phyloP scores from a whole-genome alignment of 2,113 vertebrate species.

The Agapornis roseicollis region DNA sequence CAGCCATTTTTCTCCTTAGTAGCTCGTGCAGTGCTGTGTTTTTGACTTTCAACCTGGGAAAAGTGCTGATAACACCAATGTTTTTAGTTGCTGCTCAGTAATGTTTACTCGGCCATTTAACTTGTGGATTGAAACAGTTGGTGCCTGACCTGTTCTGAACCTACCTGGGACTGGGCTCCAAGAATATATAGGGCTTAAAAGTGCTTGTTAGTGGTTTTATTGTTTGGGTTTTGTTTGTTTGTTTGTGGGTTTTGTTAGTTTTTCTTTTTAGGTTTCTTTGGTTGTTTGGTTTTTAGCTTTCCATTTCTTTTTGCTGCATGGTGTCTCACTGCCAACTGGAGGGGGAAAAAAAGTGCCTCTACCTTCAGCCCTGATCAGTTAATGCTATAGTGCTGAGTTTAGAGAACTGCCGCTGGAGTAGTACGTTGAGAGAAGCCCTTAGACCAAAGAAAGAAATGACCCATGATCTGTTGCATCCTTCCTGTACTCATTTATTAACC shows the following conservation, averaged over 20 bases:
- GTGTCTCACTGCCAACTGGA: not conserved
- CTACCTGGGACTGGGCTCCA: not conserved
- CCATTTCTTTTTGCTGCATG: not conserved
- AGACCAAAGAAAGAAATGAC: not conserved
- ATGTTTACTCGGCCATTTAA: not conserved
- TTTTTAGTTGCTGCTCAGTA: too few species aligned
- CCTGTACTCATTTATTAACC: not conserved
- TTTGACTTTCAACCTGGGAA: too few species aligned
- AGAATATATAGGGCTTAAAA: not conserved
- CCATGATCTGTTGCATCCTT: not conserved
- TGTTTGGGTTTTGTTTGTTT: too few species aligned
- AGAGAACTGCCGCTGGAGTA: not conserved
- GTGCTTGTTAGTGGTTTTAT: not conserved
- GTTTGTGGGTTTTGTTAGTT: not conserved
- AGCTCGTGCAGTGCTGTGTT: too few species aligned
- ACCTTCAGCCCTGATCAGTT: not conserved
- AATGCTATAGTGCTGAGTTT: not conserved
- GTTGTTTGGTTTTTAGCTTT: not conserved
- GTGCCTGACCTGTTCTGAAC: not conserved
- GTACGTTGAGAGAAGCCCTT: not conserved
- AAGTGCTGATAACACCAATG: too few species aligned
- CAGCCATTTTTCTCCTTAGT: too few species aligned
- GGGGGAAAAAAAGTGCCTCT: not conserved
- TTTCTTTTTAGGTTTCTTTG: not conserved
- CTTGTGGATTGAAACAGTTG: not conserved